Evolutionary conservation across 2,888 invertebrate species (phyloP), one percentile per base, ranked within the genome.

Genomic region (Coleophora flavipennella): DNA sequence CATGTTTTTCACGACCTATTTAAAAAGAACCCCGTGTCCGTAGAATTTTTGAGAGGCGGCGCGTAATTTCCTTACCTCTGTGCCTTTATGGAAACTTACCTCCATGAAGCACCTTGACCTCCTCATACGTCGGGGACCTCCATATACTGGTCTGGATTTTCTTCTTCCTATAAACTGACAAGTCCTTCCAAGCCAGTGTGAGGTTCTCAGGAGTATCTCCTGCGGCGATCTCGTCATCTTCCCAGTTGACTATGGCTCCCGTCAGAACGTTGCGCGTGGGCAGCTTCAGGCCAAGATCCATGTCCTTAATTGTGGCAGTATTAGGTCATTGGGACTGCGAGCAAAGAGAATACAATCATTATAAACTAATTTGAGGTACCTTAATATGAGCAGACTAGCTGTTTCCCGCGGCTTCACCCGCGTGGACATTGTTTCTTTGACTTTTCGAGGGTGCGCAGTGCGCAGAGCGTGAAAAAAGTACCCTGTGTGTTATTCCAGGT

Each of bases 71-170:
- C 20, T 20, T 20, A 6, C 6, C 20, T 20, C 20, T 20, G 20
- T 20, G n/a, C n/a, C n/a, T n/a, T n/a, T 4, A 20, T 20, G 3
- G 3, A 20, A 20, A 36, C 43, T 38, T 8, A 88, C 88, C 87
- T 72, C 84, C 86, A 60, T 87, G 81, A 36, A 89, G 59, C 31
- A 89, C 78, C 46, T 81, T 81, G 11, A 86, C 67, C 49, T 85
- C 79, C 51, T 87, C 86, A 45, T 81, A 79, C 1, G 68, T 70
- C 25, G 83, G 63, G 0, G 83, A 78, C 35, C 77, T 68, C 74
- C 87, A 85, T 39, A 87, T 85, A 44, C 83, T 81, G 31, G 69
- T 80, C 49, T 83, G 75, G 9, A 59, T 64, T 41, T 85, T 86
- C 59, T 73, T 85, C 53, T 64, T 77, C 31, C 85, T 73, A 49